phyloP scores from a whole-genome alignment of 2,797 vertebrate species.

The Calcarius lapponicus region DNA sequence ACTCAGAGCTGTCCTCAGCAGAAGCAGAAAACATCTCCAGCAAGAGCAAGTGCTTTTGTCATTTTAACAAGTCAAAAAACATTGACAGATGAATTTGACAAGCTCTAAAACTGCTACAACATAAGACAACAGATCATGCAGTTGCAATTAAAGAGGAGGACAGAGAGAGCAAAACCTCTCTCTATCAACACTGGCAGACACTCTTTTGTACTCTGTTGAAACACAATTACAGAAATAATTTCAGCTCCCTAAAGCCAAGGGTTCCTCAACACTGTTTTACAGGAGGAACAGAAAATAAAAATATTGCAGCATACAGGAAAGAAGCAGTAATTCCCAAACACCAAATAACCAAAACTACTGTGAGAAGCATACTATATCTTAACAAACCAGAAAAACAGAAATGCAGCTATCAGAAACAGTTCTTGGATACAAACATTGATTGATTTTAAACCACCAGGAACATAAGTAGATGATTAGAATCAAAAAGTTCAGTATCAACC shows the following conservation, averaged over 20 bases:
- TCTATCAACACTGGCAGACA: not conserved
- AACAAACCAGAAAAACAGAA: not conserved
- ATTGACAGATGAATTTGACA: not conserved
- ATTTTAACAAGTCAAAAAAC: not conserved
- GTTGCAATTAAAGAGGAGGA: not conserved
- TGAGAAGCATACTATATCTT: not conserved
- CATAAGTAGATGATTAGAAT: not conserved
- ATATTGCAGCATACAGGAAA: not conserved
- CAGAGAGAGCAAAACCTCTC: not conserved
- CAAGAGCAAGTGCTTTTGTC: not conserved
- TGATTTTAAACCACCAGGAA: not conserved
- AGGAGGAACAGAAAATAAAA: not conserved
- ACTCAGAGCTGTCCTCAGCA: not conserved
- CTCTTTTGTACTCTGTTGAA: not conserved
- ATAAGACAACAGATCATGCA: not conserved
- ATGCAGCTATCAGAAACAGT: not conserved
- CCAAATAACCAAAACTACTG: not conserved
- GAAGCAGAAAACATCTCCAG: not conserved
- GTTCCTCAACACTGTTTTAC: not conserved
- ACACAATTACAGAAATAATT: not conserved
- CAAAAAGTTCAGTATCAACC: not conserved
- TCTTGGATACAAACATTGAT: not conserved
- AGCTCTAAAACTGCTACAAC: not conserved
- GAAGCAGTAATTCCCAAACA: not conserved
- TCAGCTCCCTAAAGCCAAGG: not conserved